phyloP scores from a whole-genome alignment of 2,113 vertebrate genomes.

The Choloepus hoffmanni region DNA sequence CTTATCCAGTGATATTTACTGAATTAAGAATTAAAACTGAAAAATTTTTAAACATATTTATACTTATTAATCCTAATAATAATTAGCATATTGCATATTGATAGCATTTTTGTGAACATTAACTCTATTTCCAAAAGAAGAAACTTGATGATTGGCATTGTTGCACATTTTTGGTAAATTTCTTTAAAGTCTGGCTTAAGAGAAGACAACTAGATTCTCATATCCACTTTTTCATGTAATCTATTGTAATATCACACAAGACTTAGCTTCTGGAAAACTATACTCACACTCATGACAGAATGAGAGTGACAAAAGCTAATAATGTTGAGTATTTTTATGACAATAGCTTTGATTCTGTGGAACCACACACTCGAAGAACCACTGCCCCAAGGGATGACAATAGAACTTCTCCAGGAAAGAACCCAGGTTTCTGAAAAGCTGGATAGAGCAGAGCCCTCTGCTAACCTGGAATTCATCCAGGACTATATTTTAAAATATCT shows the following conservation, averaged over 20 bases:
- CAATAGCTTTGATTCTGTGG: neutral
- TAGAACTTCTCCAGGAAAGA: neutral
- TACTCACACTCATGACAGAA: neutral
- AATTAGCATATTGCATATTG: conserved; percentile 1
- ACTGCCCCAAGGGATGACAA: neutral
- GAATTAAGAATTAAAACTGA: conserved; percentile 34
- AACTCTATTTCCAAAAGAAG: neutral
- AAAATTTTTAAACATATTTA: neutral
- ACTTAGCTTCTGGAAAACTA: neutral
- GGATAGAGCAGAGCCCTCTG: neutral
- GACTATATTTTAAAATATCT: too few species aligned
- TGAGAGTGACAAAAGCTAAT: neutral
- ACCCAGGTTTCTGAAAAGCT: neutral
- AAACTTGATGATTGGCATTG: neutral
- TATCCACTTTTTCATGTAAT: neutral
- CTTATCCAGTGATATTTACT: neutral
- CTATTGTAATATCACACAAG: neutral
- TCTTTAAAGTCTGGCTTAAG: conserved; percentile 37
- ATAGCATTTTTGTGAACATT: neutral
- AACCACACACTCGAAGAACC: neutral
- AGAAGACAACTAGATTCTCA: neutral
- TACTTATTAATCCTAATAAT: neutral
- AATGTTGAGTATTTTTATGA: neutral
- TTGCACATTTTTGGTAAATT: conserved; percentile 20
- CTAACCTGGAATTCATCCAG: neutral